A percentile compares a stretch with the other conserved stretches of the same genome.
Conservation (phyloP, 23 tunicate genomes). For the Diplosoma virens region DNA sequence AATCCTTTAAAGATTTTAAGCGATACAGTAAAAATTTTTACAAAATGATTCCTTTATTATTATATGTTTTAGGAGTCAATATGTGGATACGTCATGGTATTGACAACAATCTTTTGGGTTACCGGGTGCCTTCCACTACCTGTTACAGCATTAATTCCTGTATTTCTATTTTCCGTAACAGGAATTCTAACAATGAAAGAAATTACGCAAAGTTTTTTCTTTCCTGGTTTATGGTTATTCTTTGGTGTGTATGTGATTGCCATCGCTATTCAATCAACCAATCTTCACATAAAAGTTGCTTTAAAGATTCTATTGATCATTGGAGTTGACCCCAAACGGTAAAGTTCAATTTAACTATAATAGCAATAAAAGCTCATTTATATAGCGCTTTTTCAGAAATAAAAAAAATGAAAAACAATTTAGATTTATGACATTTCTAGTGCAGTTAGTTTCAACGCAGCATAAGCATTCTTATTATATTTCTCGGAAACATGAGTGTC, state of each 20-base stretch:
- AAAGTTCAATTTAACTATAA: not conserved
- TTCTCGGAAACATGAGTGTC: too few species aligned
- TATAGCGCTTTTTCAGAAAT: too few species aligned
- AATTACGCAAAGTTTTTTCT: constrained; percentile 12
- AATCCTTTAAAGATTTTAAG: too few species aligned
- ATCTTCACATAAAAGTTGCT: constrained; percentile 22
- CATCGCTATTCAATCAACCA: constrained; percentile 27
- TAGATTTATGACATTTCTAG: too few species aligned
- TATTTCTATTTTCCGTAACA: not conserved
- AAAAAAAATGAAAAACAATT: too few species aligned
- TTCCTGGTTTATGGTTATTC: constrained; percentile 22
- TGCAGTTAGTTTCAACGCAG: too few species aligned
- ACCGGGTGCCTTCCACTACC: constrained; percentile 19
- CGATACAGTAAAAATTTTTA: too few species aligned
- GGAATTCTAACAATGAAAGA: constrained; percentile 13
- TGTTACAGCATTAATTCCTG: constrained; percentile 18
- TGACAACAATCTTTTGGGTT: constrained; percentile 14
- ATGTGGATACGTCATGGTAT: constrained; percentile 9
- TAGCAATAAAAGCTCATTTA: too few species aligned
- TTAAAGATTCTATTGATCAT: constrained; percentile 9
- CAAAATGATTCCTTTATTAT: too few species aligned
- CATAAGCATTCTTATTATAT: too few species aligned
- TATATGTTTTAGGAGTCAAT: constrained; percentile 12
- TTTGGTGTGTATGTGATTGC: constrained; percentile 17
- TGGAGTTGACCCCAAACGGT: constrained; percentile 29